Base-by-base conservation (phyloP, 2,113 vertebrate species). In the Gavia stellata region DNA sequence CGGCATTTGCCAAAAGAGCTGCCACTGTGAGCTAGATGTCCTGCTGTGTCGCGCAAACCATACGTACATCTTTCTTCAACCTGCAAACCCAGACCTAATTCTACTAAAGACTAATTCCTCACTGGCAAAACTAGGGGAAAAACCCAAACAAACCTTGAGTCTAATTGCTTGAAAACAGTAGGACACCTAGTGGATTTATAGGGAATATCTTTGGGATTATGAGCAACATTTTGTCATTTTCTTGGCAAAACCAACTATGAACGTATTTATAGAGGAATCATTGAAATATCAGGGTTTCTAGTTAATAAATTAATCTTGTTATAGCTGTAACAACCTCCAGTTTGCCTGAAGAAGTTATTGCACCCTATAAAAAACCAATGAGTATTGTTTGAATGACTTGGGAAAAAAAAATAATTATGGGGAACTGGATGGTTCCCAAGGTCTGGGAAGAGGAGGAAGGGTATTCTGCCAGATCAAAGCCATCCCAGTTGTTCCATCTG, bases 171-270 rank as follows among this genome's bases (percentile, higher is more conserved):
- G 86, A 96, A 97, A 97, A 96, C 90, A 92, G 96, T 83, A 94
- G 97, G 97, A 98, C 97, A 98, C 79, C 97, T 97, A 98, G 96
- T 97, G 97, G 97, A 88, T 95, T 97, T 34, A 49, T 10, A 18
- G 59, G 77, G 95, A 95, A 97, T 96, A 72, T 91, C 72, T 68
- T 65, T 61, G 65, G 75, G 66, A 78, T 73, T 31, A 70, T 59
- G 26, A 90, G n/a, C 58, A 92, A 72, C 45, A 58, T 90, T 90
- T 73, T 90, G 94, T 80, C 62, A 90, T 88, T 88, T 91, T 92
- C 74, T 91, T 96, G 96, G 81, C 94, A 88, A 88, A 94, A 62
- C 31, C n/a, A 80, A 53, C 63, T 47, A n/a, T 36, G 58, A 81
- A 62, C 24, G 1, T 70, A 90, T 95, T 95, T 94, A 42, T 66